These are phyloP conservation scores for Periplaneta americana DNA, from an alignment of 1,140 invertebrate genomes.

Conservation along the genomic window DNA sequence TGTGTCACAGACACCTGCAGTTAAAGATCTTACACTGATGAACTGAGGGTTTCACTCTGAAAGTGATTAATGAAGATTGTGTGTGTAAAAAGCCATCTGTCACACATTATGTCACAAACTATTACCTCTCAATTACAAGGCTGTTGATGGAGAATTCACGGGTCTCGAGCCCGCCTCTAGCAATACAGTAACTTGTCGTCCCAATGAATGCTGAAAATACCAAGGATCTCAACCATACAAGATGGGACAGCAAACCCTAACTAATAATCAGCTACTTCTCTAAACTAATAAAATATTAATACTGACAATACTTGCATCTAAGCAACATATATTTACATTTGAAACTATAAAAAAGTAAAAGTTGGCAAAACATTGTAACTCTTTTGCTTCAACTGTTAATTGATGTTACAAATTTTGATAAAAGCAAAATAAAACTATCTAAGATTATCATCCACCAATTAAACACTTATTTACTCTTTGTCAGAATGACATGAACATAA, in stretches of 20 bases:
- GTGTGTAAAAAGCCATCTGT: background rate
- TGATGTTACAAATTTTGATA: background rate
- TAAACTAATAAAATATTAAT: background rate
- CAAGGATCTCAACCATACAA: slow-evolving; percentile 12
- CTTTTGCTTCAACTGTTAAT: too few relatives aligned
- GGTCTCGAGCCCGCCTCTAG: background rate
- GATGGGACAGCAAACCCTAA: too few relatives aligned
- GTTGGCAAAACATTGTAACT: too few relatives aligned
- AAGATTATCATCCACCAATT: background rate
- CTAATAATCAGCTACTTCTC: background rate
- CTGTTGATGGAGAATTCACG: background rate
- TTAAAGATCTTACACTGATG: too few relatives aligned
- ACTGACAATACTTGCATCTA: too few relatives aligned
- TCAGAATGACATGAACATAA: background rate
- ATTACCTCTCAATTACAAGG: slow-evolving; percentile 1
- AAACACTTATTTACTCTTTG: too few relatives aligned
- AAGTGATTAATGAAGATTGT: too few relatives aligned
- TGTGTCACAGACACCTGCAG: too few relatives aligned
- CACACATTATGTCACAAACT: background rate
- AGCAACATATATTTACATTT: background rate
- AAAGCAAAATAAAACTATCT: background rate
- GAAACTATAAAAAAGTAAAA: background rate
- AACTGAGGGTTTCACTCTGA: too few relatives aligned
- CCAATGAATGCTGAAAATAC: background rate
- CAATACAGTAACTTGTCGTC: background rate